Percentiles rank a stretch among this genome's conserved stretches.
Evolutionary conservation across 1,140 invertebrate genomes (phyloP).

Genomic region (Drosophila persimilis): DNA sequence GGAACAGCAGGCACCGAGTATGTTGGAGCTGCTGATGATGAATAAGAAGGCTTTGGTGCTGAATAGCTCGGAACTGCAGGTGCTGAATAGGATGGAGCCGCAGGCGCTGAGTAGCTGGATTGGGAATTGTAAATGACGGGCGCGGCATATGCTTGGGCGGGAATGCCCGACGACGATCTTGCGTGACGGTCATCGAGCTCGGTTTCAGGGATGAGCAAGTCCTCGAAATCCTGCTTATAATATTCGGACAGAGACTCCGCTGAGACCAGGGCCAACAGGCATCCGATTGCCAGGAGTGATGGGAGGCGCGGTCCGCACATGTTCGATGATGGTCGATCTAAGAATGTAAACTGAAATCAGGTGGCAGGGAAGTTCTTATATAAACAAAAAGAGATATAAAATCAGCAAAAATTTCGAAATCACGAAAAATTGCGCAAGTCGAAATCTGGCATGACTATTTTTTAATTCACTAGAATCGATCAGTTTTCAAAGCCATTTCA

Average conservation of each 20-base stretch:
- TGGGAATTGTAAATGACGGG: slow-evolving; percentile 11
- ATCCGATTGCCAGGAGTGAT: slow-evolving; percentile 35
- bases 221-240: slow-evolving; percentile 38
- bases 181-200: slow-evolving; percentile 41
- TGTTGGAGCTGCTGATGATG: not conserved
- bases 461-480: slow-evolving; percentile 40
- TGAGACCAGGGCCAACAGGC: slow-evolving; percentile 31
- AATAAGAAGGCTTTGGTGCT: not conserved
- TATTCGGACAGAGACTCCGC: not conserved
- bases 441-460: slow-evolving; percentile 10
- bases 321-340: slow-evolving; percentile 20
- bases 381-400: slow-evolving; percentile 22
- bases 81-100: slow-evolving; percentile 11
- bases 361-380: slow-evolving; percentile 41
- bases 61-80: slow-evolving; percentile 7
- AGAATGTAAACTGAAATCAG: slow-evolving; percentile 26
- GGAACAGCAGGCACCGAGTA: slow-evolving; percentile 5
- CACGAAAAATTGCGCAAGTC: slow-evolving; percentile 41
- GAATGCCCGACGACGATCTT: slow-evolving; percentile 12
- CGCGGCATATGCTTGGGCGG: slow-evolving; percentile 20
- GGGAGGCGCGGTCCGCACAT: slow-evolving; percentile 48
- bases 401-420: slow-evolving; percentile 53
- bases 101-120: not conserved
- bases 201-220: slow-evolving; percentile 34
- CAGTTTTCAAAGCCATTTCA: slow-evolving; percentile 7